Evolutionary conservation across 92 coral and sea anemone genomes (phyloP).

Genomic region (Paramuricea clavata): DNA sequence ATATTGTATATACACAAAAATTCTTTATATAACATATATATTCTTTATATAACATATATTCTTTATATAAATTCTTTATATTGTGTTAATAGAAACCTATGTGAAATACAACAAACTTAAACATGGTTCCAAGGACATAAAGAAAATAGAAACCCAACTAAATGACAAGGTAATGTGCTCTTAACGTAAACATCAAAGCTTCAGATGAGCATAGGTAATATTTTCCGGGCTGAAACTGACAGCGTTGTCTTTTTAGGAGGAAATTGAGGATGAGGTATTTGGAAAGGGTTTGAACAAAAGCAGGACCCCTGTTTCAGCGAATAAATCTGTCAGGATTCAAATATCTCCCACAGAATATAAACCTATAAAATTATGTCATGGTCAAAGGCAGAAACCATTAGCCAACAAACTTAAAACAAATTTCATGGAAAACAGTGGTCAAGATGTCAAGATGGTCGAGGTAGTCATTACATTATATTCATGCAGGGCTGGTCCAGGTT

Average conservation of each 20-base stretch:
- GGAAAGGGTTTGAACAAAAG: slow-evolving; percentile 85
- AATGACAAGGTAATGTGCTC: slow-evolving; percentile 7
- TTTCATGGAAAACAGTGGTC: not conserved
- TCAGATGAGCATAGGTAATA: too few species aligned
- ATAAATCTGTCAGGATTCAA: slow-evolving; percentile 72
- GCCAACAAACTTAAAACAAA: not conserved
- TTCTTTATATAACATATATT: too few species aligned
- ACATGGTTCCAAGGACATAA: slow-evolving; percentile 47
- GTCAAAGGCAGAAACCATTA: slow-evolving; percentile 76
- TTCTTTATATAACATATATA: too few species aligned
- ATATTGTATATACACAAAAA: too few species aligned
- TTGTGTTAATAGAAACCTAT: slow-evolving; percentile 74
- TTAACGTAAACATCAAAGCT: too few species aligned
- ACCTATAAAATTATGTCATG: slow-evolving; percentile 91
- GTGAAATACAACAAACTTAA: slow-evolving; percentile 76
- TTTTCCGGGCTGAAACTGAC: not conserved
- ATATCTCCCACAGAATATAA: slow-evolving; percentile 77
- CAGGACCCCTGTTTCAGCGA: slow-evolving; percentile 47
- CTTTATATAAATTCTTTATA: too few species aligned
- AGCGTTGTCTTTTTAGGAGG: slow-evolving; percentile 11
- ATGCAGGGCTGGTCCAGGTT: too few species aligned
- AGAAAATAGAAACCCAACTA: slow-evolving; percentile 32
- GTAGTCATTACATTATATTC: not conserved
- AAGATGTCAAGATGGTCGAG: not conserved
- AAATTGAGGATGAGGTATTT: slow-evolving; percentile 80